Conservation (phyloP, 2,797 vertebrate species). For the Argentina silus region DNA sequence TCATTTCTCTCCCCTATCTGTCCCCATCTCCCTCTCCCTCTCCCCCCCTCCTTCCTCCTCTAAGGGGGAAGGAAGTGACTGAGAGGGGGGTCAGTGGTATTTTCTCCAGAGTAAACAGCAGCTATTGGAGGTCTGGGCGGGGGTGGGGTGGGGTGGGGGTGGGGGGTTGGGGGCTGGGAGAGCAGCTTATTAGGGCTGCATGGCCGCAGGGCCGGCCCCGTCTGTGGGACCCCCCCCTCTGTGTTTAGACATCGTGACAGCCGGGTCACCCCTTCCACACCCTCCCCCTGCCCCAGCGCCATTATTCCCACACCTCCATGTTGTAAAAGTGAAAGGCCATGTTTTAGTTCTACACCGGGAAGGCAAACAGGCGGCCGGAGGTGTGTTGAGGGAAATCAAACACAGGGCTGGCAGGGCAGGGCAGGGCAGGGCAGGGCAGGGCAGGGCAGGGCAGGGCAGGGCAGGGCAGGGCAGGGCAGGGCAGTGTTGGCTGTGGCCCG, state of each 20-base stretch:
- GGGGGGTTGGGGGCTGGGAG: neutral
- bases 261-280: conserved; percentile 66
- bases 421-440: neutral
- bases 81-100: neutral
- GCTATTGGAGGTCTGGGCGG: neutral
- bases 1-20: no score
- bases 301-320: conserved; percentile 75
- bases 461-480: no score
- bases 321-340: conserved; percentile 77
- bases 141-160: neutral
- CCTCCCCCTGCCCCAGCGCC: conserved; percentile 58
- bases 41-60: neutral
- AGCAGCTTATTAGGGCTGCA: neutral
- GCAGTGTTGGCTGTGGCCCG: no score
- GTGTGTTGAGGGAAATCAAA: conserved; percentile 64
- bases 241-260: conserved; percentile 72
- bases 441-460: no score
- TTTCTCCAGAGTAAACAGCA: neutral
- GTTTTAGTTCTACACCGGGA: conserved; percentile 74
- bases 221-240: neutral
- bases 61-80: conserved; percentile 32
- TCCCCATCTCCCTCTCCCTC: neutral
- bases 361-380: conserved; percentile 63
- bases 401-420: conserved; percentile 53
- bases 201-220: neutral